Evolutionary conservation across 2,113 vertebrate species (phyloP), one percentile per base, ranked within the genome.

Genomic region (Brachyistius frenatus): DNA sequence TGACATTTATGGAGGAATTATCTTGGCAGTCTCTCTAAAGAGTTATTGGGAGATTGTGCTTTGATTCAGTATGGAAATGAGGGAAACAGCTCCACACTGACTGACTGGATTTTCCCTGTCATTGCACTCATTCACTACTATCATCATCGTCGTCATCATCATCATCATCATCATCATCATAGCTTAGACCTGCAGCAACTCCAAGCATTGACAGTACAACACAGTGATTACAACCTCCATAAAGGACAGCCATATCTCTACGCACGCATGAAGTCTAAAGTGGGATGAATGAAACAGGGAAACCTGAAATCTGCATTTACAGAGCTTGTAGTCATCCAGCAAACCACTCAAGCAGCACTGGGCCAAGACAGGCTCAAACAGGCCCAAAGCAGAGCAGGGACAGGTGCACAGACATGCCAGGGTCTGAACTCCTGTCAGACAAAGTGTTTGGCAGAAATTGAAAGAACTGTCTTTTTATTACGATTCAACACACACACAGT

Each of bases 401-500:
- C 69, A 80, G 73, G 84, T 71, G 83, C 57, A 65, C 66, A 78
- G 58, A 72, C 39, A 57, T 80, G 76, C 65, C 75, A 71, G 53
- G 54, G 72, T 78, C 78, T 70, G 64, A 74, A 32, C 39, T 30
- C 41, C 72, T 35, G 66, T 82, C 61, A 84, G 66, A 86, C 63
- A 73, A 70, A 84, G 8, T 41, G 63, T 76, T 84, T 85, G 76
- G 81, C 87, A 86, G 74, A 83, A 84, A 85, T 35, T 76, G 74
- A 87, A 84, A 89, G 86, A 86, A 71, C 46, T 47, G 65, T 81
- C 52, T 47, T 57, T 54, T 74, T 53, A 84, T 89, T 86, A 80
- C 81, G 76, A 89, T 85, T 90, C 84, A 87, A 80, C 52, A 57
- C 80, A 67, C 49, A 80, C 71, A 54, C 74, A 68, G 69, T 71